Percentiles rank a stretch among this genome's conserved stretches.
Evolutionary conservation across 1,140 invertebrate genomes (phyloP).

Genomic region (Brachionus paranguensis): DNA sequence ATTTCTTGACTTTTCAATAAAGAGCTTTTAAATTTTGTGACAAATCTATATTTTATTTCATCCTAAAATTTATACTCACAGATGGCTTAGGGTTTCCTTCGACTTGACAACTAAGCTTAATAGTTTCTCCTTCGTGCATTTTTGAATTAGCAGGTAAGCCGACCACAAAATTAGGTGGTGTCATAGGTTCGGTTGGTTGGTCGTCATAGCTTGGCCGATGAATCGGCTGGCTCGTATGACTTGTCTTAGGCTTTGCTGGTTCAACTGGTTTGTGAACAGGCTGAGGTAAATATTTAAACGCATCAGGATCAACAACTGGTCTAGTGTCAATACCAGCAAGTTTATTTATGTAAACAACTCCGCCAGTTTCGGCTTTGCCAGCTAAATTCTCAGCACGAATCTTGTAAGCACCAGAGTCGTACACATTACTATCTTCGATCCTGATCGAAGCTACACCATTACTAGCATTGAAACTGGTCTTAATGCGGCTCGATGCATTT

Average conservation of each 20-base stretch:
- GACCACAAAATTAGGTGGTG: slow-evolving; percentile 16
- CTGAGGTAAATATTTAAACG: slow-evolving; percentile 30
- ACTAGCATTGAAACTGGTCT: slow-evolving; percentile 20
- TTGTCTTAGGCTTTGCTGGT: background rate
- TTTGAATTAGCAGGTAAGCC: slow-evolving; percentile 27
- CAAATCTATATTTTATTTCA: too few relatives aligned
- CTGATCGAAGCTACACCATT: slow-evolving; percentile 3
- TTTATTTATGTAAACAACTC: slow-evolving; percentile 9
- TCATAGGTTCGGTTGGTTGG: background rate
- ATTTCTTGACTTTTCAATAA: too few relatives aligned
- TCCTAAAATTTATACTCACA: slow-evolving; percentile 41
- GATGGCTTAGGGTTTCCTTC: slow-evolving; percentile 52
- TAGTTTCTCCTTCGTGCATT: slow-evolving; percentile 45
- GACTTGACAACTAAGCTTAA: slow-evolving; percentile 48
- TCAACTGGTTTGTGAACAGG: background rate
- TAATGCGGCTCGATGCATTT: slow-evolving; percentile 4
- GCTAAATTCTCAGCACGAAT: background rate
- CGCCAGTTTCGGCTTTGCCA: slow-evolving; percentile 1
- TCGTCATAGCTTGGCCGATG: background rate
- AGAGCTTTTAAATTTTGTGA: too few relatives aligned
- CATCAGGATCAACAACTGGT: slow-evolving; percentile 29
- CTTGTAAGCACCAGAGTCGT: background rate
- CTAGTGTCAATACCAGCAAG: background rate
- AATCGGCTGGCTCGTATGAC: background rate
- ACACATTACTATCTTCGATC: slow-evolving; percentile 16